phyloP scores from a whole-genome alignment of 2,888 invertebrate genomes.

The Melanophora roralis region DNA sequence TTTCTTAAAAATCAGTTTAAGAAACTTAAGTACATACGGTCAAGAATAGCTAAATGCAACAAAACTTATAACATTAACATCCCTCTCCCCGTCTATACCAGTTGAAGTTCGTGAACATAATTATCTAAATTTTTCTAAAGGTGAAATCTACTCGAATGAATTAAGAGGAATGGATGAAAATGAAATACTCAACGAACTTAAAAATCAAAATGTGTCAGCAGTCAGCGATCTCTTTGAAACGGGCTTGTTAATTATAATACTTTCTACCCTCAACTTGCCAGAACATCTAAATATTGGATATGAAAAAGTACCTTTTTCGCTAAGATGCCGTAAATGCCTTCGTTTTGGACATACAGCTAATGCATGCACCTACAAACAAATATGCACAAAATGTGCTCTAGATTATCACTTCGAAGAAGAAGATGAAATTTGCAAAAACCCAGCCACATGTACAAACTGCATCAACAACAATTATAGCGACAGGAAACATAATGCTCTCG shows the following conservation, averaged over 20 bases:
- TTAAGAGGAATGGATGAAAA: slow-evolving; percentile 13
- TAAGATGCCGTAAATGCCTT: slow-evolving; percentile 26
- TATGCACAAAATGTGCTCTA: slow-evolving; percentile 23
- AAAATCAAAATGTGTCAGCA: neutral
- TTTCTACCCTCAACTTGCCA: slow-evolving; percentile 8
- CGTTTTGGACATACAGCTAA: slow-evolving; percentile 31
- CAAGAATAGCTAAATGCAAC: too few species aligned
- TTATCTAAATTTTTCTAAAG: slow-evolving; percentile 1
- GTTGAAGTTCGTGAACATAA: neutral
- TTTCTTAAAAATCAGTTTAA: too few species aligned
- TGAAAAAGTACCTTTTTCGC: slow-evolving; percentile 35
- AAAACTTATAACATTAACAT: neutral
- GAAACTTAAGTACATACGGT: too few species aligned
- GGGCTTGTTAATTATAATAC: slow-evolving; percentile 22
- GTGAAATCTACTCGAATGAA: slow-evolving; percentile 5
- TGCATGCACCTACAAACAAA: slow-evolving; percentile 4
- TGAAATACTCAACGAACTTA: neutral
- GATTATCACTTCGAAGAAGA: slow-evolving; percentile 11
- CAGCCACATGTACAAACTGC: slow-evolving; percentile 15
- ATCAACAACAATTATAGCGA: too few species aligned
- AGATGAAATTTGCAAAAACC: slow-evolving; percentile 3
- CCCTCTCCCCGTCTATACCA: neutral
- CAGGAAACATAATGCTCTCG: too few species aligned
- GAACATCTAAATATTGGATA: slow-evolving; percentile 39
- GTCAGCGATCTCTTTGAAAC: slow-evolving; percentile 35